Conservation (phyloP, 2,113 vertebrate genomes). For the Grantiella picta region DNA sequence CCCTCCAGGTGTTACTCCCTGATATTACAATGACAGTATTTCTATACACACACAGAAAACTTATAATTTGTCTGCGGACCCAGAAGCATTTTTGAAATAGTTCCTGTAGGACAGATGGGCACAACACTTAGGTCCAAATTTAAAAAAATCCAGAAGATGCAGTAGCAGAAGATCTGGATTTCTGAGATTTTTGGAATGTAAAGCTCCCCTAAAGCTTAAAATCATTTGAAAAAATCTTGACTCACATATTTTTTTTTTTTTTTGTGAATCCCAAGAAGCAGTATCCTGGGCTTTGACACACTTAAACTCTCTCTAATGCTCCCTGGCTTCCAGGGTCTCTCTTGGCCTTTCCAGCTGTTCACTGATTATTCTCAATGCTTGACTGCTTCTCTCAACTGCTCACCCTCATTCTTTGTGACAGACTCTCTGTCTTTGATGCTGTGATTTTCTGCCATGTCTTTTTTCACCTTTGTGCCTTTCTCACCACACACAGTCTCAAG, state of each 20-base stretch:
- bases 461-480: constrained; percentile 25
- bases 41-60: background rate
- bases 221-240: background rate
- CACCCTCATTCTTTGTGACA: background rate
- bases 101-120: background rate
- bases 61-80: background rate
- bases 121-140: background rate
- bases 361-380: background rate
- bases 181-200: background rate
- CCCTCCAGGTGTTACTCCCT: background rate
- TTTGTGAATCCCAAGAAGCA: background rate
- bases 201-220: background rate
- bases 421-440: background rate
- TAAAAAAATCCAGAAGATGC: background rate
- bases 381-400: background rate
- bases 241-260: background rate
- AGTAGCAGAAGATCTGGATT: background rate
- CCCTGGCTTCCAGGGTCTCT: background rate
- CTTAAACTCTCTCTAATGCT: background rate
- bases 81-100: background rate
- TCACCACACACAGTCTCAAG: background rate
- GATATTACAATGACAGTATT: background rate
- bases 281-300: background rate
- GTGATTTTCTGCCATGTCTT: constrained; percentile 5
- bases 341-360: background rate